Evolutionary conservation across 2,797 vertebrate species (phyloP), one percentile per base, ranked within the genome.

Genomic region (Cossypha heuglini): DNA sequence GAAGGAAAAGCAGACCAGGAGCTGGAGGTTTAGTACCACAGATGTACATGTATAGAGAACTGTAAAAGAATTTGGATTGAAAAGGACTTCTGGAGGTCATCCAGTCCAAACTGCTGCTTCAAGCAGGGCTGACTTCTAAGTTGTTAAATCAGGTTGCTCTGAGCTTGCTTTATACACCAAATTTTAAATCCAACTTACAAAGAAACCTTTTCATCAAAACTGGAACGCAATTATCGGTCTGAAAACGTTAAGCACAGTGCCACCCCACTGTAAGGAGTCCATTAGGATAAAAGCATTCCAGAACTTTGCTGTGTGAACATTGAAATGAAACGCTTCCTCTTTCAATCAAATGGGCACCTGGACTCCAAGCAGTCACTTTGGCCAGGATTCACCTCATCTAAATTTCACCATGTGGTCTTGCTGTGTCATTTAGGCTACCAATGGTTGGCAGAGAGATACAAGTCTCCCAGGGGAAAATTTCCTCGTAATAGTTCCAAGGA

Each of bases 21-120:
- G 48, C 69, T 73, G 71, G 89, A 93, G 78, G 31, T 88, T 81
- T 58, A 90, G 89, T 83, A 72, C 49, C 38, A 72, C 72, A 93
- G 85, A 77, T 72, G 73, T 67, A 86, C 19, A 26, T 14, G 28
- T 38, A 83, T 5, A 75, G 69, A 90, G 73, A 78, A 51, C 79
- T 81, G 29, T 84, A 78, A 75, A 84, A 72, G 81, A 74, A 80
- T 75, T 83, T 86, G 80, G 82, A 94, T 21, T 88, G 87, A 86
- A 91, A 95, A 94, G 88, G 91, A 83, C 75, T 88, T 83, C 62
- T 94, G 90, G 94, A 94, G 94, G 93, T 93, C 85, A 94, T 88
- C 79, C 87, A 86, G 75, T 83, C 85, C 69, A 93, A 90, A 94
- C 49, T 10, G 6, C 88, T 93, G 58, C 62, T 95, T 75, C 49